Base-by-base conservation (phyloP, 2,888 invertebrate species). In the Caenorhabditis japonica region DNA sequence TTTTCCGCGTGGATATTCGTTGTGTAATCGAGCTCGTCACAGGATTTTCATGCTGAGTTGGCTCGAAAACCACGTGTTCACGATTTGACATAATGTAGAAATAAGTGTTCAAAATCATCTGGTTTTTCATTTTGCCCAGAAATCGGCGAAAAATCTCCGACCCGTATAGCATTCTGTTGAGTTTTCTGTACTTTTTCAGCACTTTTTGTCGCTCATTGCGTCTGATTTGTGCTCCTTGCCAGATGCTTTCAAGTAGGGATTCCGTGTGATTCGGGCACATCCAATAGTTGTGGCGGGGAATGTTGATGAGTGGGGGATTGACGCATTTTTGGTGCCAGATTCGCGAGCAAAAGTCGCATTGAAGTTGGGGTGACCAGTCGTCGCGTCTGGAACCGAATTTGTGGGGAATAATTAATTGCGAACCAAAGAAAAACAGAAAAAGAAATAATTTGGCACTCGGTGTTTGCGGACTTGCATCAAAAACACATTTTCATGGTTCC, bases 221-320 rank as follows among this genome's bases (percentile, higher is more conserved):
- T 0, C 23, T 7, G 17, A 47, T n/a, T 17, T 47, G 25, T 15
- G 49, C 64, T 39, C 59, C 60, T 34, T 47, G 43, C 39, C 64
- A 43, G 21, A 59, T 3, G 43, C 41, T 38, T 12, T 95, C 94
- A 88, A 64, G 36, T 1, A 39, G 30, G 3, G 21, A n/a, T 34
- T 97, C 94, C 0, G 93, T 93, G 88, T 97, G 97, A 88, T 94
- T 94, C 0, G 97, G 97, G 88, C 97, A 97, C 95, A 97, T 96
- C 97, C 97, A 97, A 17, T 56, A 55, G 27, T 93, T 91, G 0
- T 93, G 94, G 2, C 92, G 92, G 0, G 97, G 97, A 75, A 94
- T 90, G 0, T 93, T 92, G 0, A 94, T 93, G 59, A 97, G 89
- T 0, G 97, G 97, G 0, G 97, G 96, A 88, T 95, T 93, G 75